A percentile compares a stretch with the other conserved stretches of the same genome.
Conservation (phyloP, 2,113 vertebrate species). For the Ascaphus truei region DNA sequence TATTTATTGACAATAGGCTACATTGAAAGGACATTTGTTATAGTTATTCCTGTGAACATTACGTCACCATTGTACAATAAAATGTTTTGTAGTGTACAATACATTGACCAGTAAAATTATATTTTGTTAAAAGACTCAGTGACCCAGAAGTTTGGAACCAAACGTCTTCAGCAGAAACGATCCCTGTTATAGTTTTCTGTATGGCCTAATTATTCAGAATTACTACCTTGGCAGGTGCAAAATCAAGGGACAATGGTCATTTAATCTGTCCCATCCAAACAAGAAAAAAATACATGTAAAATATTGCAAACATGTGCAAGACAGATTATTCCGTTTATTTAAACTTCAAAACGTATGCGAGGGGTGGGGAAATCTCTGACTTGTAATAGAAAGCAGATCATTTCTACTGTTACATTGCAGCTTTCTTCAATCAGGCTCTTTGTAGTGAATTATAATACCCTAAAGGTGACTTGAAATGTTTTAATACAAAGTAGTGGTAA, state of each 20-base stretch:
- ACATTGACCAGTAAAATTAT: too few species aligned
- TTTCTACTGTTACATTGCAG: background rate
- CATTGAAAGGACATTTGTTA: too few species aligned
- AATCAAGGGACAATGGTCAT: background rate
- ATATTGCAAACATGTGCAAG: background rate
- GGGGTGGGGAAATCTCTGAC: background rate
- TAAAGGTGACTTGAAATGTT: too few species aligned
- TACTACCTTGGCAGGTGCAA: background rate
- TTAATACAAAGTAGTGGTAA: too few species aligned
- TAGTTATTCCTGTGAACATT: too few species aligned
- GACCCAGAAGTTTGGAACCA: too few species aligned
- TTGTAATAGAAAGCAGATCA: background rate
- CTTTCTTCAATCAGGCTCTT: background rate
- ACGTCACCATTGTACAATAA: too few species aligned
- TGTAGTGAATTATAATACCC: background rate
- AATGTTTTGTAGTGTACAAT: too few species aligned
- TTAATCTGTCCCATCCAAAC: background rate
- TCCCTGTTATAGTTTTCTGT: background rate
- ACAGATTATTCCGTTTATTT: too few species aligned
- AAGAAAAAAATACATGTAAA: background rate
- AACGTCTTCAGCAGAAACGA: too few species aligned
- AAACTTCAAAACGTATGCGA: background rate
- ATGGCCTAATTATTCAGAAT: background rate
- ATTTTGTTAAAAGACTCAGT: too few species aligned
- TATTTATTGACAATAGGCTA: too few species aligned